Percentiles rank a stretch among this genome's conserved stretches.
Conservation (phyloP, 2,797 vertebrate species). For the Squalus acanthias region DNA sequence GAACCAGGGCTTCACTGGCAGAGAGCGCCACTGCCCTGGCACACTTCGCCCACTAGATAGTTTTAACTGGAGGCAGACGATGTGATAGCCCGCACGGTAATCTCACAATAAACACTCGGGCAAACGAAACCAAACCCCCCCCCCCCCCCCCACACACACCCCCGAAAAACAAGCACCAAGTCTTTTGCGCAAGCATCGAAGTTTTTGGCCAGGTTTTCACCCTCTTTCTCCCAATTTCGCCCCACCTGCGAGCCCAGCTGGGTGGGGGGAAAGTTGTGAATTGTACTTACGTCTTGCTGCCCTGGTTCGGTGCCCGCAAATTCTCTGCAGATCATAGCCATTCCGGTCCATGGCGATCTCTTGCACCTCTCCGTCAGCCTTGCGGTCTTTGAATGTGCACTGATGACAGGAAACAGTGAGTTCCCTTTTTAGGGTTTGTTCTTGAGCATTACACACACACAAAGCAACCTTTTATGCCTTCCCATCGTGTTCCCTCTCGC, state of each 20-base stretch:
- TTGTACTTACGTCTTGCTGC: background rate
- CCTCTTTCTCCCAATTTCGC: background rate
- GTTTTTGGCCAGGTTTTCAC: background rate
- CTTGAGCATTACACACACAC: constrained; percentile 1
- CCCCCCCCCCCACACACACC: too few species aligned
- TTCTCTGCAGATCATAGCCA: constrained; percentile 38
- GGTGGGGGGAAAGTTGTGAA: background rate
- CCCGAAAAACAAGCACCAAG: background rate
- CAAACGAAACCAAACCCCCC: background rate
- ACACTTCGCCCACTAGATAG: background rate
- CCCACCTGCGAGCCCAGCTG: constrained; percentile 23
- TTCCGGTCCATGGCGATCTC: constrained; percentile 40
- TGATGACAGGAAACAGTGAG: background rate
- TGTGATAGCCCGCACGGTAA: too few species aligned
- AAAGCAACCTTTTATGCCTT: constrained; percentile 36
- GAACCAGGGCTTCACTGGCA: background rate
- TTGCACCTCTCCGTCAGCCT: constrained; percentile 5
- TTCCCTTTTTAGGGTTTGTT: constrained; percentile 6
- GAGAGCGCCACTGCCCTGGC: background rate
- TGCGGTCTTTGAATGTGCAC: background rate
- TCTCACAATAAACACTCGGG: background rate
- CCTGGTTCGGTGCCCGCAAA: background rate
- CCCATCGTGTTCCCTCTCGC: constrained; percentile 22
- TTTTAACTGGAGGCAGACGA: too few species aligned
- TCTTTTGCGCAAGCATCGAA: background rate